Evolutionary conservation across 2,797 vertebrate genomes (phyloP).

Genomic region (Chelon auratus): DNA sequence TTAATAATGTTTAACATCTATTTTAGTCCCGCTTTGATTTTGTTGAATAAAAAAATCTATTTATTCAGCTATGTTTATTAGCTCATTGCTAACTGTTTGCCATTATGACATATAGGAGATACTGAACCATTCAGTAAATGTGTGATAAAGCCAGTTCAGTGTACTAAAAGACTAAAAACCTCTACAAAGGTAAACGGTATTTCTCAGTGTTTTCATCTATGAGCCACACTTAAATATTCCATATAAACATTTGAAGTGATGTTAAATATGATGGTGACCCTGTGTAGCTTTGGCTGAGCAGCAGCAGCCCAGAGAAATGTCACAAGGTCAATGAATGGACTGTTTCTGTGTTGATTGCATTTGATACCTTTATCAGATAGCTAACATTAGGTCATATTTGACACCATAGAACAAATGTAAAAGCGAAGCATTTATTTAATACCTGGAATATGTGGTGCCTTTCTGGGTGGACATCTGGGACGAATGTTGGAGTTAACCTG

Average conservation of each 20-base stretch:
- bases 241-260: background rate
- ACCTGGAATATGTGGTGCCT: constrained; percentile 53
- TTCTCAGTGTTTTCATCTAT: background rate
- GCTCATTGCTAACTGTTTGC: no score
- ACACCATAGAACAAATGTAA: background rate
- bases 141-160: background rate
- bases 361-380: constrained; percentile 3
- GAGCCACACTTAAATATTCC: background rate
- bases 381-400: background rate
- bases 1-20: background rate
- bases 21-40: constrained; percentile 6
- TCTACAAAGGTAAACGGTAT: background rate
- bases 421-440: background rate
- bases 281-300: background rate
- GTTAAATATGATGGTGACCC: constrained; percentile 9
- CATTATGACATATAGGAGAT: background rate
- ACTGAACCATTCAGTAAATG: background rate
- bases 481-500: constrained; percentile 36
- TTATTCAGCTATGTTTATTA: no score
- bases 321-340: constrained; percentile 1
- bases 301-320: constrained; percentile 2
- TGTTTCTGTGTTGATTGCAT: no score
- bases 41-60: background rate
- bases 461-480: constrained; percentile 44
- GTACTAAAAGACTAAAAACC: background rate